Conservation (phyloP, 2,888 invertebrate genomes). For the Lagria hirta region DNA sequence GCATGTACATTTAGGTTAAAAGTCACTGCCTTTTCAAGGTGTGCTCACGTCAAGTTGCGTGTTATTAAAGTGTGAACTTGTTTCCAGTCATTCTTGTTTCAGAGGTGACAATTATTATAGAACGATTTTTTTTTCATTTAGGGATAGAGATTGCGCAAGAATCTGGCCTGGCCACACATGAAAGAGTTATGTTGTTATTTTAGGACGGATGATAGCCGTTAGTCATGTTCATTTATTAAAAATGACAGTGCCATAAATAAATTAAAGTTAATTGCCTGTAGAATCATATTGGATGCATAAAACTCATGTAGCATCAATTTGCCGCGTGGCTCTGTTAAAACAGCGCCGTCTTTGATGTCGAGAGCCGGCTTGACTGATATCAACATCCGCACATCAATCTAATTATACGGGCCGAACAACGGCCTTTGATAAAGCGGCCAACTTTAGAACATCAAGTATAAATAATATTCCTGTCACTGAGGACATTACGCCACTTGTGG, state of each 20-base stretch:
- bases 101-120: no score
- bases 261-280: slow-evolving; percentile 32
- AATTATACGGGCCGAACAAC: slow-evolving; percentile 44
- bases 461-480: slow-evolving; percentile 29
- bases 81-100: no score
- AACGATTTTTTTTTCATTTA: no score
- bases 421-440: slow-evolving; percentile 30
- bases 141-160: no score
- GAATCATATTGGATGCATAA: slow-evolving; percentile 30
- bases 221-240: slow-evolving; percentile 30
- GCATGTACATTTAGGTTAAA: no score
- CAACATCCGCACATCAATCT: slow-evolving; percentile 53
- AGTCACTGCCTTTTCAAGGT: no score
- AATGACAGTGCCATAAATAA: slow-evolving; percentile 32
- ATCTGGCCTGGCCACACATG: slow-evolving; percentile 16
- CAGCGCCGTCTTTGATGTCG: slow-evolving; percentile 43
- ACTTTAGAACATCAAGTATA: slow-evolving; percentile 30
- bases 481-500: slow-evolving; percentile 24
- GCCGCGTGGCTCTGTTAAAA: slow-evolving; percentile 29
- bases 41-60: no score
- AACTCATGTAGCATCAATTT: slow-evolving; percentile 32
- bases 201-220: slow-evolving; percentile 20
- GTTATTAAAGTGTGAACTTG: no score
- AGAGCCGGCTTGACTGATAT: slow-evolving; percentile 47
- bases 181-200: slow-evolving; percentile 22